phyloP scores from a whole-genome alignment of 2,797 vertebrate species.

The Lagocephalus sceleratus region DNA sequence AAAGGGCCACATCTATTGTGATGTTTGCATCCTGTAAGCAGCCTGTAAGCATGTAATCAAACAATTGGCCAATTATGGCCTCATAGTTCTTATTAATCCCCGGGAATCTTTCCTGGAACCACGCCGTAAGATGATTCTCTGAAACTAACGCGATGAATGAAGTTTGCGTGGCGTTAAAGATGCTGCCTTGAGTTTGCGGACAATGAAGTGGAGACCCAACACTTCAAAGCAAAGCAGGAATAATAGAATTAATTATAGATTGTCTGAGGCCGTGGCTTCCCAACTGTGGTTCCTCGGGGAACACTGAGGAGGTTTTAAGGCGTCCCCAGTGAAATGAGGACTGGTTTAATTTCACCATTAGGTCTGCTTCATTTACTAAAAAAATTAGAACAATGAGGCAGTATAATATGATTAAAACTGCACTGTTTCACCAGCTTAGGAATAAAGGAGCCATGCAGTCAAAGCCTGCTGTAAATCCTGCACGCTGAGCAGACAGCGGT shows the following conservation, averaged over 20 bases:
- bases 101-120: not conserved
- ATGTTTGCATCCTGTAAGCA: no score
- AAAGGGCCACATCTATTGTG: no score
- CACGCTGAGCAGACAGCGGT: not conserved
- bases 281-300: conserved; percentile 22
- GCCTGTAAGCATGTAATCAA: no score
- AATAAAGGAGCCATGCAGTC: not conserved
- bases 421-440: conserved; percentile 4
- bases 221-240: conserved; percentile 20
- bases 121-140: not conserved
- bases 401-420: conserved; percentile 21
- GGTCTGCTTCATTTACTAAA: conserved; percentile 39
- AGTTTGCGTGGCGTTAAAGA: not conserved
- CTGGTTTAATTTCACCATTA: conserved; percentile 58
- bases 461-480: not conserved
- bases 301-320: conserved; percentile 26
- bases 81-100: not conserved
- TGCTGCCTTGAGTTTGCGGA: conserved; percentile 15
- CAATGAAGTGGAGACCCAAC: conserved; percentile 8
- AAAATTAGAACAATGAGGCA: conserved; percentile 34
- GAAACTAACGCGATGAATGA: not conserved
- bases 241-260: conserved; percentile 46
- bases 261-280: conserved; percentile 22
- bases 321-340: conserved; percentile 30
- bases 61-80: not conserved